Conservation (phyloP, 2,797 vertebrate species). For the Oreonectes daqikongensis region DNA sequence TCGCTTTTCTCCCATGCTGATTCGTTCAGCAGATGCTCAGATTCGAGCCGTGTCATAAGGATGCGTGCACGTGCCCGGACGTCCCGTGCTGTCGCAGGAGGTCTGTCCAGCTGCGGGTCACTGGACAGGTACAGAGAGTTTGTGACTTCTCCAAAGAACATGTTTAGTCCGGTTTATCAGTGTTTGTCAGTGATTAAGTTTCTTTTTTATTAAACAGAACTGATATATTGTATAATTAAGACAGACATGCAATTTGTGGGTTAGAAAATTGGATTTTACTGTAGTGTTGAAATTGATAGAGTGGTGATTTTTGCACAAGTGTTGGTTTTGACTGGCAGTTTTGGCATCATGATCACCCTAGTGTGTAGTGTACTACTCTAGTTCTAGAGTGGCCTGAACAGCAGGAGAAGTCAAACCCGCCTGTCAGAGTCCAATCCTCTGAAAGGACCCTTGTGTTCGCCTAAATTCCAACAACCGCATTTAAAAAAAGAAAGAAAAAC, state of each 20-base stretch:
- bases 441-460: constrained; percentile 79
- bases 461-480: constrained; percentile 70
- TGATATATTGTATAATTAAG: too few species aligned
- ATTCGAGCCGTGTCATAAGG: neutral
- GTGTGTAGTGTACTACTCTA: constrained; percentile 43
- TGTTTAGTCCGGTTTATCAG: too few species aligned
- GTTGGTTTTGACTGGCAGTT: neutral
- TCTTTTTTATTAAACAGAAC: too few species aligned
- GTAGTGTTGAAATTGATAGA: too few species aligned
- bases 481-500: constrained; percentile 70
- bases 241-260: too few species aligned
- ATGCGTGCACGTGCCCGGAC: neutral
- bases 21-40: constrained; percentile 31
- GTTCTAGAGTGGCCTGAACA: constrained; percentile 55
- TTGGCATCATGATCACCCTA: neutral
- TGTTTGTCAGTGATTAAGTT: too few species aligned
- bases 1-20: constrained; percentile 26
- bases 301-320: neutral
- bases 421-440: constrained; percentile 64
- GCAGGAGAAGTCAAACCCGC: constrained; percentile 71
- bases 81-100: neutral
- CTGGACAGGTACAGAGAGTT: neutral
- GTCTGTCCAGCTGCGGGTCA: neutral
- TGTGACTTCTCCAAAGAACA: neutral
- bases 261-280: too few species aligned